phyloP scores from a whole-genome alignment of 2,113 vertebrate genomes.

The Carollia perspicillata region DNA sequence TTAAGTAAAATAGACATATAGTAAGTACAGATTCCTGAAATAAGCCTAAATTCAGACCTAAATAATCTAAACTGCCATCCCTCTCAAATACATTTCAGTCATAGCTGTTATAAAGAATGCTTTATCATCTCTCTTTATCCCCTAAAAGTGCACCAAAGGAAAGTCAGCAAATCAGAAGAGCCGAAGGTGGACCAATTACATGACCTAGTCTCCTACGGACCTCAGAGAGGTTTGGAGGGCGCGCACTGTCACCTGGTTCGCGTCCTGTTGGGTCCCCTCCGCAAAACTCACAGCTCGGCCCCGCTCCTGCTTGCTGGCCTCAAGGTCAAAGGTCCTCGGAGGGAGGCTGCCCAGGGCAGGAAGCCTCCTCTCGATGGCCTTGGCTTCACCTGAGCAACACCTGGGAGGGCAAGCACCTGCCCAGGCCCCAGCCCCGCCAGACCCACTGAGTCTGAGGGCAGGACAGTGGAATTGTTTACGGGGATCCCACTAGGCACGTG shows the following conservation, averaged over 20 bases:
- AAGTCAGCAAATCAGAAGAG: not conserved
- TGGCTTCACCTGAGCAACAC: not conserved
- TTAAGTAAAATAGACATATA: not conserved
- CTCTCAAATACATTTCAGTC: not conserved
- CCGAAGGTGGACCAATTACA: not conserved
- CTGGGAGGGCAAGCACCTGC: not conserved
- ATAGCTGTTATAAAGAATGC: not conserved
- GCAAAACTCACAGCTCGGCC: not conserved
- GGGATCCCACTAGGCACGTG: too few relatives aligned
- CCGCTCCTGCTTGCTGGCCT: accelerated
- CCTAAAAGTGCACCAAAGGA: not conserved
- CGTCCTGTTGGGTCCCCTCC: accelerated
- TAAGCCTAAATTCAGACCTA: not conserved
- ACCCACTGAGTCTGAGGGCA: not conserved
- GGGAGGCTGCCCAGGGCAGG: accelerated
- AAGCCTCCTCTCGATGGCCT: accelerated
- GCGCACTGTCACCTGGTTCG: not conserved
- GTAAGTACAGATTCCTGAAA: not conserved
- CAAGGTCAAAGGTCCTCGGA: not conserved
- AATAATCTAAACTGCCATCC: not conserved
- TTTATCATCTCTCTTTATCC: not conserved
- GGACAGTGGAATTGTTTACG: not conserved
- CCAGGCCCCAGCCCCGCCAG: not conserved
- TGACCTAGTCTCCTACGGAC: not conserved
- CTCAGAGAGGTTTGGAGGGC: not conserved